These are phyloP conservation scores for Pangasianodon hypophthalmus DNA, from an alignment of 2,113 vertebrate species.

Conservation along the genomic window DNA sequence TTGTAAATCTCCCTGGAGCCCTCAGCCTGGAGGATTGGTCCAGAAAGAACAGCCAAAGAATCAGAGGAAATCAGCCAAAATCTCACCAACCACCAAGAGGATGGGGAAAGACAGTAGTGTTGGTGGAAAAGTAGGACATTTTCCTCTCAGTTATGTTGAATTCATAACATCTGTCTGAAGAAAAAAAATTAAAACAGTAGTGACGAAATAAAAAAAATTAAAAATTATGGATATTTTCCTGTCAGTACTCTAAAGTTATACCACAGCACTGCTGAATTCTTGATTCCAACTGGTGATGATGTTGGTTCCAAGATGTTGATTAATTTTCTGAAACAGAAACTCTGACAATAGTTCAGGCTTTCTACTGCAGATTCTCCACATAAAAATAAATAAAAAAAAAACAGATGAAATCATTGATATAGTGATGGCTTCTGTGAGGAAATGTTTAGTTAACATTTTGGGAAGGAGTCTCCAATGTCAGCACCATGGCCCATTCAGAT, in stretches of 20 bases:
- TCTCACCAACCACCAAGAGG: neutral
- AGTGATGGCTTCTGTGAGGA: too few species aligned
- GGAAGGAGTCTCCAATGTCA: too few species aligned
- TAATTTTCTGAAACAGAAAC: neutral
- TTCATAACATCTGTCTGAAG: slow-evolving; percentile 11
- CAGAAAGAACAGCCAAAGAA: slow-evolving; percentile 36
- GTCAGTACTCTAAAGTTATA: neutral
- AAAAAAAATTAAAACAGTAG: neutral
- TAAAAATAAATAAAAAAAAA: neutral
- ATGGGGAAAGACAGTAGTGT: neutral
- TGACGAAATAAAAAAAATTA: neutral
- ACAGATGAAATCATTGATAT: neutral
- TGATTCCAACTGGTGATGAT: neutral
- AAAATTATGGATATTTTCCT: neutral
- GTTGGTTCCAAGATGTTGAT: neutral
- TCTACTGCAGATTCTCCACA: neutral
- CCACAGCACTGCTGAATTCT: neutral
- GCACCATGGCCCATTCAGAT: too few species aligned
- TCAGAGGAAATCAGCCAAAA: neutral
- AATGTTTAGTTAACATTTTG: too few species aligned
- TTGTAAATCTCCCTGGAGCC: slow-evolving; percentile 23
- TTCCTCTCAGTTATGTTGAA: neutral
- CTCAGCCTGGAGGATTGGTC: neutral
- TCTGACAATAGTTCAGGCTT: neutral
- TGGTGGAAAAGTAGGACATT: neutral